Evolutionary conservation across 2,113 vertebrate species (phyloP), one percentile per base, ranked within the genome.

Genomic region (Platysternon megacephalum): DNA sequence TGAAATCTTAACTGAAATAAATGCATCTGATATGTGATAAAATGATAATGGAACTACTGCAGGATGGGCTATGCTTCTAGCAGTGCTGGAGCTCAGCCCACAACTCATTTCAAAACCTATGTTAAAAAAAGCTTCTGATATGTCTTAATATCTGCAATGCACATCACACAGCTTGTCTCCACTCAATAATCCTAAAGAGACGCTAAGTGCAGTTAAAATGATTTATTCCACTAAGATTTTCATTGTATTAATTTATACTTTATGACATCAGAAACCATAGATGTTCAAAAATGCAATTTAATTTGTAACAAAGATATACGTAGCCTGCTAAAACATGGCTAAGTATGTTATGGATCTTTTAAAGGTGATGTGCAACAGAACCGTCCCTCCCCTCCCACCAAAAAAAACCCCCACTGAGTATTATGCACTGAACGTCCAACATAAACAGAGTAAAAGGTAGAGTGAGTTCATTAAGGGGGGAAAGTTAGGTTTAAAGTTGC

Each of bases 111-210:
- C 94, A 92, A 94, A 97, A 95, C 85, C 87, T 13, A 48, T 74
- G 65, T 72, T 91, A 91, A 61, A 84, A 88, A 92, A 83, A 74
- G 9, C 93, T 88, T 82, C 58, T 79, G 79, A 95, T 93, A 95
- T 86, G 84, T 93, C 68, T 92, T 61, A 52, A 49, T 80, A 76
- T 12, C 85, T 56, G 85, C 65, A 91, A 68, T 3, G 32, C 82
- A 79, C 24, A 2, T 42, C 52, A 93, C 84, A 87, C 79, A 91
- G 92, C 58, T 76, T 51, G 28, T 28, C 82, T 90, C 84, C 46
- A 11, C 84, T 93, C 92, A 91, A 1, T 68, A 91, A 46, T 81
- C 82, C n/a, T 90, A 35, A 79, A 76, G 86, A 89, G 61, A 85
- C 49, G 13, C 46, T 56, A 74, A 91, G 76, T 83, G 76, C 42